Evolutionary conservation across 2,797 vertebrate genomes (phyloP), one percentile per base, ranked within the genome.

Genomic region (Coccyzus lansbergi): DNA sequence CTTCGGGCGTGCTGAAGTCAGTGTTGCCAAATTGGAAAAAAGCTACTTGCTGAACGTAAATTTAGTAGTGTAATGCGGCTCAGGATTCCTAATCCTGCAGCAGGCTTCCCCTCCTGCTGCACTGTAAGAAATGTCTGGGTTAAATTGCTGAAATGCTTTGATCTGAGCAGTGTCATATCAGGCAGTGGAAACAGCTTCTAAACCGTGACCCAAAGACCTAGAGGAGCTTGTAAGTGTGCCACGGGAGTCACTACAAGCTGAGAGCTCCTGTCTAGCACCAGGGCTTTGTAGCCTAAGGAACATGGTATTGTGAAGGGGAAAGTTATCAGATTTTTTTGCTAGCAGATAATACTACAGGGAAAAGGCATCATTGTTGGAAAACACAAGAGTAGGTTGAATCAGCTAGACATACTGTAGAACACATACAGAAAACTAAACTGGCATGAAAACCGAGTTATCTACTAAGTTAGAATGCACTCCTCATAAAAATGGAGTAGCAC

Each of bases 141-240:
- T 38, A 17, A 60, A 44, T 15, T 63, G 31, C 49, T 40, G 72
- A 59, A 33, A 19, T 42, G 38, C 51, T 79, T 75, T 51, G 53
- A 55, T 38, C 19, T 67, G 19, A 93, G 75, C 51, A 64, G 31
- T n/a, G 58, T 14, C 51, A 19, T 14, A 40, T 13, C 33, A 13
- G 16, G 49, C 62, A 81, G 13, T 0, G 0, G 81, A 56, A 31
- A 38, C 40, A 51, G 59, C 48, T 64, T 84, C 40, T 31, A 52
- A 72, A 72, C 26, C 0, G 4, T 26, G 42, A n/a, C 21, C 53
- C n/a, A 18, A 33, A 1, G 1, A 51, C 82, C 58, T 79, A 36
- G 9, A 60, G 70, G 51, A 52, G 22, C 8, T 31, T 2, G 0
- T 7, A 48, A 77, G 58, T 25, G 34, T 0, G 2, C 65, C 40